Conservation (phyloP, 2,113 vertebrate genomes). For the Nicator chloris region DNA sequence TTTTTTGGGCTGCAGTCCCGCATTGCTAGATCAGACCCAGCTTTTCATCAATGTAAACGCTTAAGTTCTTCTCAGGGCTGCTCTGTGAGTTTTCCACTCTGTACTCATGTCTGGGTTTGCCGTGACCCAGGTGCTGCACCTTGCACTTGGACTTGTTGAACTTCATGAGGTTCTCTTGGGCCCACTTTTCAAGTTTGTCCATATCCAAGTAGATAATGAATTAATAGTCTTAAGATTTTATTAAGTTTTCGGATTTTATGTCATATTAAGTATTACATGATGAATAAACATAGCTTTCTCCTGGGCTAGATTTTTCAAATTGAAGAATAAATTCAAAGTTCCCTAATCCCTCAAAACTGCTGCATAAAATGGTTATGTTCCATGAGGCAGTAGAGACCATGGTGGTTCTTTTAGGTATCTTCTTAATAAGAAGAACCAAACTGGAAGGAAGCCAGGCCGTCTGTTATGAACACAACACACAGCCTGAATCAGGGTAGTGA, state of each 20-base stretch:
- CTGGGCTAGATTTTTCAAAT: background rate
- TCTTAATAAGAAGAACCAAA: background rate
- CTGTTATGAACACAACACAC: slow-evolving; percentile 16
- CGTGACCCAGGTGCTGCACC: accelerated
- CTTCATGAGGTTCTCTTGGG: background rate
- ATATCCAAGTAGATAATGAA: background rate
- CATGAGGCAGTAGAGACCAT: background rate
- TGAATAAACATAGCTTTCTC: background rate
- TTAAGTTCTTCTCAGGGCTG: background rate
- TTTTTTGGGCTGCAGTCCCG: background rate
- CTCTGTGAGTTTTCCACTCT: background rate
- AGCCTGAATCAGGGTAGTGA: slow-evolving; percentile 17
- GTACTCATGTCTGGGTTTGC: background rate
- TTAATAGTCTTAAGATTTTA: background rate
- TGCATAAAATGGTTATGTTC: background rate
- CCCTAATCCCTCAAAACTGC: background rate
- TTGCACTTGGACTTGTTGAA: background rate
- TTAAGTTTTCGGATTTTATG: background rate
- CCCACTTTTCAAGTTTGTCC: background rate
- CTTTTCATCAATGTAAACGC: background rate
- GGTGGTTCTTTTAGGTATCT: background rate
- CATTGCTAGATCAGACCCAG: background rate
- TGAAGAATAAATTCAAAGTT: background rate
- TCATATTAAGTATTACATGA: accelerated
- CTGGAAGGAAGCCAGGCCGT: slow-evolving; percentile 48